Evolutionary conservation across 2,888 invertebrate species (phyloP), one percentile per base, ranked within the genome.

Genomic region (Dascillus cervinus): DNA sequence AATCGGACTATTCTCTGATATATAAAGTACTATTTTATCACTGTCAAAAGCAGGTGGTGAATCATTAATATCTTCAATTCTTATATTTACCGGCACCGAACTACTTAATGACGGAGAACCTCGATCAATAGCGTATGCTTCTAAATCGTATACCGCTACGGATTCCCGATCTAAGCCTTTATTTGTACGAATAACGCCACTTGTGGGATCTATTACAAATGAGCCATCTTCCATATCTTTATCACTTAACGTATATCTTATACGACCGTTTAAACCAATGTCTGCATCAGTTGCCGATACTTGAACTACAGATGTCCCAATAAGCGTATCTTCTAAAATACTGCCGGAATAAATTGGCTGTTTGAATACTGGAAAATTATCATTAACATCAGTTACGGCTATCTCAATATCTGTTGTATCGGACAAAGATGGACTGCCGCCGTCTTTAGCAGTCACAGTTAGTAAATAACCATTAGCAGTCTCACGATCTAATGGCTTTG

Each of bases 381-480:
- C 97, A 58, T 98, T 98, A 0, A 95, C 90, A 59, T 98, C 98
- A 0, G 86, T 84, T 0, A 98, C 82, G 1, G 88, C 83, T 46
- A 98, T 90, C 61, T 96, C 94, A 0, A 98, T 85, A 53, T 94
- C 92, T 0, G 96, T 95, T 0, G 91, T 92, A 55, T 96, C 95
- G 1, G 88, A 86, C 9, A 92, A 66, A 0, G 91, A 79, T 0
- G 95, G 95, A 20, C 78, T 77, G 1, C 97, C 97, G 2, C 92
- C 90, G 61, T 97, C 97, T 40, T 79, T 77, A 0, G 95, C 97
- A 0, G 87, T 91, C 2, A 97, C 91, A 0, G 89, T 90, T 19
- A 97, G 64, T 4, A 92, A 69, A 60, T 92, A 96, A 0, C 87
- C 81, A 43, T 77, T 76, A 46, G 72, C 71, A 9, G 77, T 73